These are phyloP conservation scores for Peucedramus taeniatus DNA, from an alignment of 2,113 vertebrate species.

Conservation along the genomic window DNA sequence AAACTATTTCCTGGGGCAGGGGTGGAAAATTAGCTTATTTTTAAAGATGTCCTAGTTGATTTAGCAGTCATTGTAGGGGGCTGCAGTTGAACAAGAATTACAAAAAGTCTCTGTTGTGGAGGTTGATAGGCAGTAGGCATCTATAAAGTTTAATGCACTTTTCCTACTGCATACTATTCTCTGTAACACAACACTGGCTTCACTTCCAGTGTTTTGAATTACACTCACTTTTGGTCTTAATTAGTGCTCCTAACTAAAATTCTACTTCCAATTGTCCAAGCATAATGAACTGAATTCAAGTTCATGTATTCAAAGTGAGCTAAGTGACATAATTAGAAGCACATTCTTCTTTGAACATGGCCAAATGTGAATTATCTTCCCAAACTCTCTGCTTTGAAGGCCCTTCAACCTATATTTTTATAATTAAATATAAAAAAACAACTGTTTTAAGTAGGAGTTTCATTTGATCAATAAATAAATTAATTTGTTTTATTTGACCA, in stretches of 20 bases:
- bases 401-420: neutral
- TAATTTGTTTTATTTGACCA: neutral
- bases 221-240: neutral
- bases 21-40: neutral
- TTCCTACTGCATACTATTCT: neutral
- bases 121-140: neutral
- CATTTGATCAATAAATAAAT: neutral
- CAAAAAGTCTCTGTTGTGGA: neutral
- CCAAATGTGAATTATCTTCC: neutral
- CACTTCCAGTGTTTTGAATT: neutral
- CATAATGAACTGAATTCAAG: neutral
- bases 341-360: neutral
- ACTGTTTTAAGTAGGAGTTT: neutral
- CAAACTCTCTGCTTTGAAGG: neutral
- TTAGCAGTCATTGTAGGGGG: neutral
- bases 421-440: neutral
- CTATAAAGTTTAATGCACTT: neutral
- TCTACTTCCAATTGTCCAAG: neutral
- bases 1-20: neutral
- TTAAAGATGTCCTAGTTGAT: neutral
- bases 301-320: neutral
- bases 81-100: neutral
- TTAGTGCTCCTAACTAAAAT: neutral
- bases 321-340: neutral
- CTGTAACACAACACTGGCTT: neutral